Conservation (phyloP, 2,797 vertebrate species). For the Parauchenoglanis punctatus region DNA sequence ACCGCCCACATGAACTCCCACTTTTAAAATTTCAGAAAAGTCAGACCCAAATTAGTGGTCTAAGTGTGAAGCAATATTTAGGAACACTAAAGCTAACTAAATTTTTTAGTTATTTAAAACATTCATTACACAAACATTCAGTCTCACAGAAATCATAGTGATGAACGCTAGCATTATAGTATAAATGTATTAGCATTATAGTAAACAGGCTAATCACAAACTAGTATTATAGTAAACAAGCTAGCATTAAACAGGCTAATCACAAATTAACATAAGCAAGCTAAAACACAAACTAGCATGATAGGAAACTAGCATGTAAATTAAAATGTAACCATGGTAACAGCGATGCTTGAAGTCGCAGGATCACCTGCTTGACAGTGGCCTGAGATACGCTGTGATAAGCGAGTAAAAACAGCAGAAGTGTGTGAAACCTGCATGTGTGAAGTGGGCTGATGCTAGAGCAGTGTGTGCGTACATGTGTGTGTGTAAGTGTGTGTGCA, state of each 20-base stretch:
- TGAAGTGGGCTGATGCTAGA: background rate
- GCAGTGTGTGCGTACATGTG: too few species aligned
- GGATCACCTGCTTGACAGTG: too few species aligned
- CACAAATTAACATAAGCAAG: background rate
- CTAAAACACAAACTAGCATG: background rate
- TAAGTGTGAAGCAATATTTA: background rate
- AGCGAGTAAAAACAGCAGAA: background rate
- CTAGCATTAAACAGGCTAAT: background rate
- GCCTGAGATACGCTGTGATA: background rate
- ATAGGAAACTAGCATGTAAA: background rate
- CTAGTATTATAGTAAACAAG: background rate
- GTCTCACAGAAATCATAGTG: background rate
- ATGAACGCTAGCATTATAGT: background rate
- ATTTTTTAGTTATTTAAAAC: background rate
- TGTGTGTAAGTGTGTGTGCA: background rate
- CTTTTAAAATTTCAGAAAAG: background rate
- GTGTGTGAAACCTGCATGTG: background rate
- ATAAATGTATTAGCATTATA: background rate
- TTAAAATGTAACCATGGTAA: conserved; percentile 5
- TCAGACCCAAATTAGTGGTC: background rate
- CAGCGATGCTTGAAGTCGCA: background rate
- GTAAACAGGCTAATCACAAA: background rate
- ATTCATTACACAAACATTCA: background rate
- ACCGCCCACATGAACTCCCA: too few species aligned
- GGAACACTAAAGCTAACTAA: background rate